These are phyloP conservation scores for Acrossocheilus wenchowensis DNA, from an alignment of 2,797 vertebrate genomes.

Conservation along the genomic window DNA sequence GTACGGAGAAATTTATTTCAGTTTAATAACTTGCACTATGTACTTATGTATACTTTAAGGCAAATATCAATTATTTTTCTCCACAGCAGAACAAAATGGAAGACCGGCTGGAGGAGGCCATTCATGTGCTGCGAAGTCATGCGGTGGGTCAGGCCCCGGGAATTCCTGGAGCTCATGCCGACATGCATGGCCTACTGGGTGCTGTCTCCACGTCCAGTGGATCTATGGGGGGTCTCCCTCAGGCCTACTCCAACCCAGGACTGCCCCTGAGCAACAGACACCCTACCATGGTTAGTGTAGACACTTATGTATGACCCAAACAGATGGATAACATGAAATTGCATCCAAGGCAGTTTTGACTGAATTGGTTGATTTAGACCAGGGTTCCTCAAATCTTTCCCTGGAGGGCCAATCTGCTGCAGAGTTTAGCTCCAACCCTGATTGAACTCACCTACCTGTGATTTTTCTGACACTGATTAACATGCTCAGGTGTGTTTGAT, in stretches of 20 bases:
- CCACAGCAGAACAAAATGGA: slow-evolving; percentile 94
- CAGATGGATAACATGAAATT: not conserved
- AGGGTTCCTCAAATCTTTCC: too few relatives aligned
- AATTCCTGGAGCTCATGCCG: slow-evolving; percentile 82
- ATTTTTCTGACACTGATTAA: too few relatives aligned
- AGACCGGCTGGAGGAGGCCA: slow-evolving; percentile 96
- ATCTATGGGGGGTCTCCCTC: slow-evolving; percentile 81
- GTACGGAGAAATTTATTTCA: not conserved
- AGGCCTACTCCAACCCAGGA: slow-evolving; percentile 84
- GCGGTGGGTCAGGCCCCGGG: slow-evolving; percentile 88
- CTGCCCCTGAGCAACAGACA: slow-evolving; percentile 89
- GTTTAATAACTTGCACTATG: not conserved
- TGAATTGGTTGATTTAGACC: not conserved
- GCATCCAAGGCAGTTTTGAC: not conserved
- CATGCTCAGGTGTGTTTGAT: too few relatives aligned
- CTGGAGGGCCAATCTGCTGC: too few relatives aligned
- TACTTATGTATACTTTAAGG: not conserved
- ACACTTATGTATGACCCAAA: not conserved
- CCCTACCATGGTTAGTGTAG: slow-evolving; percentile 83
- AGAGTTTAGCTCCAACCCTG: too few relatives aligned
- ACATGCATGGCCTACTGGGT: slow-evolving; percentile 87
- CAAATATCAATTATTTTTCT: slow-evolving; percentile 21
- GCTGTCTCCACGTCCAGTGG: slow-evolving; percentile 76
- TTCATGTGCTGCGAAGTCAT: slow-evolving; percentile 93
- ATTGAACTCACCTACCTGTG: too few relatives aligned